Conservation (phyloP, 2,113 vertebrate genomes). For the Heterocephalus glaber region DNA sequence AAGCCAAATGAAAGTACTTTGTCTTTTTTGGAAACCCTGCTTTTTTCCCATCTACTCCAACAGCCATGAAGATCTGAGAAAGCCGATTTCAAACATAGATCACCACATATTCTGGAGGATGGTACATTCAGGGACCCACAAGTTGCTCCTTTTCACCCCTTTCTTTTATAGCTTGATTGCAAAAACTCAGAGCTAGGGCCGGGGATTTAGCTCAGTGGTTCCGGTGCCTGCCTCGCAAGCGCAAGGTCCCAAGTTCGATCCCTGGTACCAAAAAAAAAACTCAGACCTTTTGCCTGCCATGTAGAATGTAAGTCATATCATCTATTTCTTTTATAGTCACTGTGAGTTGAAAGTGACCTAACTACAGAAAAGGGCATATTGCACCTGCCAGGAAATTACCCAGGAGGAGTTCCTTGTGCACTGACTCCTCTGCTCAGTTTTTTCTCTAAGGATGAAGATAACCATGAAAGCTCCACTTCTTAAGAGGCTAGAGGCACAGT, state of each 20-base stretch:
- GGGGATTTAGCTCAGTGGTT: too few species aligned
- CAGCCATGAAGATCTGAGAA: not conserved
- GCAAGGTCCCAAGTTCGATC: too few species aligned
- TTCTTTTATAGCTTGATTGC: not conserved
- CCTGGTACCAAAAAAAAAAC: too few species aligned
- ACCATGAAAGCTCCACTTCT: not conserved
- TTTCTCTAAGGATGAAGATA: not conserved
- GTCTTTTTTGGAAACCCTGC: not conserved
- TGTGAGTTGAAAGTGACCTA: slow-evolving; percentile 1
- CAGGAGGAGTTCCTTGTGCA: not conserved
- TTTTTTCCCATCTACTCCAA: not conserved
- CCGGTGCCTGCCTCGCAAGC: too few species aligned
- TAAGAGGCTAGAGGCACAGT: not conserved
- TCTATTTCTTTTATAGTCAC: not conserved
- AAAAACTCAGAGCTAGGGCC: not conserved
- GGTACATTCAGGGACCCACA: not conserved
- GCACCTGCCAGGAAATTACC: not conserved
- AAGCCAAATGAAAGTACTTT: slow-evolving; percentile 28
- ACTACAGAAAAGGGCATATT: not conserved
- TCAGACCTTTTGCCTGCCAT: not conserved
- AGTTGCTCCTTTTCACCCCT: slow-evolving; percentile 10
- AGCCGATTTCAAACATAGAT: not conserved
- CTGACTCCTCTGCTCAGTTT: not conserved
- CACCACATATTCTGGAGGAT: not conserved
- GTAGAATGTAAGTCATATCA: not conserved